phyloP scores from a whole-genome alignment of 2,888 invertebrate genomes.

The Loripinus fragilis region DNA sequence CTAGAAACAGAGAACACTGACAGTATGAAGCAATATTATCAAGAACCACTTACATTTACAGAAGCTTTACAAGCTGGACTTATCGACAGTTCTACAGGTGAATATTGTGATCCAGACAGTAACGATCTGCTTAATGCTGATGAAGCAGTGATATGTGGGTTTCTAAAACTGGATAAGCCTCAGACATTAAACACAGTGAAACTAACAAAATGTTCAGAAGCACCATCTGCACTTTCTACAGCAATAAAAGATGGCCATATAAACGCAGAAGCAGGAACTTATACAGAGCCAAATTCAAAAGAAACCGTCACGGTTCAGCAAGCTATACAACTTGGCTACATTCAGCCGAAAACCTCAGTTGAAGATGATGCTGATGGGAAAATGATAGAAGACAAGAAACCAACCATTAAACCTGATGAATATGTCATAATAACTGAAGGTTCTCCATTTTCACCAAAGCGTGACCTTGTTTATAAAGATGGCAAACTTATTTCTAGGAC shows the following conservation, averaged over 20 bases:
- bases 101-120: constrained; percentile 92
- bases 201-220: constrained; percentile 27
- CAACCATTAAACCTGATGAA: constrained; percentile 30
- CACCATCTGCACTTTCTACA: constrained; percentile 89
- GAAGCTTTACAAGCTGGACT: constrained; percentile 70
- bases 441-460: constrained; percentile 69
- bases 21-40: constrained; percentile 38
- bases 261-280: constrained; percentile 85
- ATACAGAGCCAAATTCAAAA: constrained; percentile 89
- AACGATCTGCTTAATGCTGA: constrained; percentile 92
- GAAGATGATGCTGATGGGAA: constrained; percentile 28
- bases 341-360: constrained; percentile 61
- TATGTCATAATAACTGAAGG: constrained; percentile 58
- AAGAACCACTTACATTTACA: constrained; percentile 43
- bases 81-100: constrained; percentile 85
- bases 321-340: constrained; percentile 65
- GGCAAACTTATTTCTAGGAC: constrained; percentile 70
- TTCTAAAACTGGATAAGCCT: constrained; percentile 82
- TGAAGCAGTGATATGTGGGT: constrained; percentile 92
- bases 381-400: constrained; percentile 18
- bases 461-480: constrained; percentile 60
- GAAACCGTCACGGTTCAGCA: constrained; percentile 84
- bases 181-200: constrained; percentile 41
- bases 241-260: constrained; percentile 94
- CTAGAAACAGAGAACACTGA: constrained; percentile 51